Evolutionary conservation across 2,888 invertebrate genomes (phyloP).

Genomic region (Nomada fabriciana): DNA sequence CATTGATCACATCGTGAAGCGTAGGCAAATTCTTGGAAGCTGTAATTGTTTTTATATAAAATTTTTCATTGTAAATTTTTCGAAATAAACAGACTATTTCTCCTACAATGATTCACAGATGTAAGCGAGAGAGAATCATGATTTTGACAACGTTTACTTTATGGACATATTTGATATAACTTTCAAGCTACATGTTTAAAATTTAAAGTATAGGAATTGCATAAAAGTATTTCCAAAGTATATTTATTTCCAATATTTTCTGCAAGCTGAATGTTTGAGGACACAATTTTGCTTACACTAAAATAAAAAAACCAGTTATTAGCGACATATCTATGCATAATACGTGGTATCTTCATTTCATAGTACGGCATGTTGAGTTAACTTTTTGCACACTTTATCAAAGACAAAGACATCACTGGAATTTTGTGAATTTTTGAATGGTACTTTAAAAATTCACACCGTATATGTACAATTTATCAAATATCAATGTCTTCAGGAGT

Average conservation of each 20-base stretch:
- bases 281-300: conserved; percentile 11
- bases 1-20: conserved; percentile 19
- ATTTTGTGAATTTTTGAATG: too few relatives aligned
- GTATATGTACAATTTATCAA: conserved; percentile 6
- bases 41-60: conserved; percentile 55
- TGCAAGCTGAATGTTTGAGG: neutral
- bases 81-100: conserved; percentile 39
- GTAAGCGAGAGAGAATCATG: conserved; percentile 1
- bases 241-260: neutral
- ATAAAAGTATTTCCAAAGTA: neutral
- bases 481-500: conserved; percentile 3
- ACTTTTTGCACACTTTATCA: neutral
- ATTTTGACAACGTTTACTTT: neutral
- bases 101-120: conserved; percentile 28
- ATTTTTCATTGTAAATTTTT: conserved; percentile 51
- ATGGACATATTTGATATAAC: neutral
- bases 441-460: conserved; percentile 7
- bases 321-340: neutral
- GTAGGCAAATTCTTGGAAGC: conserved; percentile 41
- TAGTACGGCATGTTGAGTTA: neutral
- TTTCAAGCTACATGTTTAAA: neutral
- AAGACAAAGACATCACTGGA: neutral
- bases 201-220: neutral
- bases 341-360: neutral
- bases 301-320: neutral